Percentiles rank a stretch among this genome's conserved stretches.
These are phyloP conservation scores for Myotis vivesi DNA, from an alignment of 2,797 vertebrate species.

Conservation along the genomic window DNA sequence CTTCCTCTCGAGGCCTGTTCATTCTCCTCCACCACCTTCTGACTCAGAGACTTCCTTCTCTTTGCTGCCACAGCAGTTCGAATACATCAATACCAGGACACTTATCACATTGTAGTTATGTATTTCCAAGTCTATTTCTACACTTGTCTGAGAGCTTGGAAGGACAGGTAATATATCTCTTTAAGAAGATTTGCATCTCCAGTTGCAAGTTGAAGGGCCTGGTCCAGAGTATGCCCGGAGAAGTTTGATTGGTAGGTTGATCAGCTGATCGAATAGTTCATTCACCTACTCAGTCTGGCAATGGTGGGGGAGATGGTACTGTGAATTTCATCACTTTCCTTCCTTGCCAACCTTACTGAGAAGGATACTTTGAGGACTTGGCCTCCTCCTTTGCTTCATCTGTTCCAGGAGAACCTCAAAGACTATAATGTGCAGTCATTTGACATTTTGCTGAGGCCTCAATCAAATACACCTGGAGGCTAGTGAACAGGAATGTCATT, in stretches of 20 bases:
- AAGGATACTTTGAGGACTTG: conserved; percentile 37
- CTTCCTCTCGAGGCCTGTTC: conserved; percentile 26
- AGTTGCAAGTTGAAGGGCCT: background rate
- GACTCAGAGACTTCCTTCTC: conserved; percentile 5
- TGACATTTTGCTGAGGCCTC: conserved; percentile 54
- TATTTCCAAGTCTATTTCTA: conserved; percentile 46
- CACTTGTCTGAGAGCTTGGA: background rate
- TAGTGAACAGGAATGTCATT: conserved; percentile 15
- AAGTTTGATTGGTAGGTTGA: background rate
- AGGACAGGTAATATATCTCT: background rate
- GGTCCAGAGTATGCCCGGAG: background rate
- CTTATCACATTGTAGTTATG: background rate
- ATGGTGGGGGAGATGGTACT: background rate
- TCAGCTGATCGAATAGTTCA: background rate
- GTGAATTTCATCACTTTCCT: conserved; percentile 46
- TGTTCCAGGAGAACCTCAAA: conserved; percentile 34
- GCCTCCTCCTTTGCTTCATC: background rate
- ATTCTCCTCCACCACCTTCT: background rate
- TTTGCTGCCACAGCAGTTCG: conserved; percentile 1
- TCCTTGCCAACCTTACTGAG: background rate
- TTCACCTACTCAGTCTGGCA: conserved; percentile 2
- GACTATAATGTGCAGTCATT: conserved; percentile 22
- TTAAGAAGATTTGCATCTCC: conserved; percentile 12
- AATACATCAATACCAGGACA: background rate
- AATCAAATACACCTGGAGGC: conserved; percentile 19